Evolutionary conservation across 2,888 invertebrate genomes (phyloP).

Genomic region (Pollenia labialis): DNA sequence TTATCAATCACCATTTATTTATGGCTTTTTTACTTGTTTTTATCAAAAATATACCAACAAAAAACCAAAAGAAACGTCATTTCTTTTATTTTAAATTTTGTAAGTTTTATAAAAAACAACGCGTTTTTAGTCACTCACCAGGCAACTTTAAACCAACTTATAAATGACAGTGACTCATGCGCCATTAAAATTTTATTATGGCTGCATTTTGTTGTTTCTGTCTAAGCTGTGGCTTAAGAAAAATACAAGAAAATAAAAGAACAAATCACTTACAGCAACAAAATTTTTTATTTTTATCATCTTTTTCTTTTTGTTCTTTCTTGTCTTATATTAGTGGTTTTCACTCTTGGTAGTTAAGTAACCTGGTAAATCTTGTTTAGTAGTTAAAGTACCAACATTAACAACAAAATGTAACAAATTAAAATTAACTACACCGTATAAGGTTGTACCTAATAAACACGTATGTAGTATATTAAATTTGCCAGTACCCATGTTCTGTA

Average conservation of each 20-base stretch:
- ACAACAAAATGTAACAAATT: no score
- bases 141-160: background rate
- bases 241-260: background rate
- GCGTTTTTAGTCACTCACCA: background rate
- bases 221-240: constrained; percentile 23
- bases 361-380: no score
- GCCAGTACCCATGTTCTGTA: no score
- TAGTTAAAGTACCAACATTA: no score
- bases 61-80: background rate
- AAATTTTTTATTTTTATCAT: constrained; percentile 25
- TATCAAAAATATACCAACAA: no score
- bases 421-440: no score
- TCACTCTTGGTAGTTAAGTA: background rate
- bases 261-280: background rate
- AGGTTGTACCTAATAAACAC: no score
- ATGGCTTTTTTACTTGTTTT: no score
- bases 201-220: background rate
- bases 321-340: background rate
- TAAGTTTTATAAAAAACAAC: no score
- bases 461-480: no score
- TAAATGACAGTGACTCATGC: constrained; percentile 36
- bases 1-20: no score
- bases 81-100: background rate
- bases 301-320: background rate
- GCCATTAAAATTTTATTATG: background rate